A percentile compares a stretch with the other conserved stretches of the same genome.
These are phyloP conservation scores for Nylanderia fulva DNA, from an alignment of 1,140 invertebrate genomes.

Conservation along the genomic window DNA sequence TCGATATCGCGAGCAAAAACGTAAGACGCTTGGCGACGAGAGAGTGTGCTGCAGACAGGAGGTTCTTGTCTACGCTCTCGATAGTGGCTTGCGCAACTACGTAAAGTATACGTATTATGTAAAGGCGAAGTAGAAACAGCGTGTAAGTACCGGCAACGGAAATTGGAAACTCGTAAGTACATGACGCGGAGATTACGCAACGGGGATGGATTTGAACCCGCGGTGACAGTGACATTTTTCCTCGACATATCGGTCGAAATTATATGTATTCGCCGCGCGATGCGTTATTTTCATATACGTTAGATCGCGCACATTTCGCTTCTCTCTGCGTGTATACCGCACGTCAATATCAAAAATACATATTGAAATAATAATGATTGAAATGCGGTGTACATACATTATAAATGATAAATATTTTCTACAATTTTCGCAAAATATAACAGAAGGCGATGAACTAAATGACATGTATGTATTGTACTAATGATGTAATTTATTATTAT, in stretches of 20 bases:
- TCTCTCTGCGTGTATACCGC: neutral
- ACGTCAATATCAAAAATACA: conserved; percentile 36
- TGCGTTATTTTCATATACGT: conserved; percentile 46
- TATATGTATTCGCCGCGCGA: conserved; percentile 9
- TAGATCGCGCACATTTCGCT: conserved; percentile 1
- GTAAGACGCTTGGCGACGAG: conserved; percentile 21
- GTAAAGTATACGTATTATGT: conserved; percentile 56
- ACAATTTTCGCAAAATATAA: neutral
- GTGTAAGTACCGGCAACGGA: conserved; percentile 48
- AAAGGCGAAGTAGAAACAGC: conserved; percentile 48
- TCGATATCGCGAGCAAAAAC: conserved; percentile 53
- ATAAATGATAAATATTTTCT: conserved; percentile 34
- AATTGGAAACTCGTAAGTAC: conserved; percentile 55
- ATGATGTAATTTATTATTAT: conserved; percentile 16
- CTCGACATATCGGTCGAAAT: conserved; percentile 23
- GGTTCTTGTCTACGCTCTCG: conserved; percentile 21
- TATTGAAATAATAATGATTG: conserved; percentile 32
- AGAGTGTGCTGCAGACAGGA: conserved; percentile 29
- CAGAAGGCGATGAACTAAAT: neutral
- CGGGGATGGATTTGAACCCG: conserved; percentile 32
- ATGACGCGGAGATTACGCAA: conserved; percentile 29
- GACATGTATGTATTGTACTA: neutral
- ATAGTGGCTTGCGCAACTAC: conserved; percentile 51
- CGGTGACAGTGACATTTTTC: conserved; percentile 27
- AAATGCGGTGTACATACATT: neutral